Evolutionary conservation across 1,140 invertebrate species (phyloP), one percentile per base, ranked within the genome.

Genomic region (Bombus confusus): DNA sequence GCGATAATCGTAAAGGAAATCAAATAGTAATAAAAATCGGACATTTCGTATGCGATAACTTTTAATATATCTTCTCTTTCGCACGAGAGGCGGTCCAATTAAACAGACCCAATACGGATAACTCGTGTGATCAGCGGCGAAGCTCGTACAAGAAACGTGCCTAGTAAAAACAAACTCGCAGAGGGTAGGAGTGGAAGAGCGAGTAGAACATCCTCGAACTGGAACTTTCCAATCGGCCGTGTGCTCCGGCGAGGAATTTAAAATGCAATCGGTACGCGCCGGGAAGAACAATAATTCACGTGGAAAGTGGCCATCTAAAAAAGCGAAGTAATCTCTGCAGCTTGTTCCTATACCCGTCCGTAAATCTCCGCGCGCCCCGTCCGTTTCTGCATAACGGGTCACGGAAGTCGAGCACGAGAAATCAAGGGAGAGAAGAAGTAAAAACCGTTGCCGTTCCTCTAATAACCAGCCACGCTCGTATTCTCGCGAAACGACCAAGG

Each of bases 241-340:
- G 47, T 22, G 47, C 47, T 18, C 18, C 18, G 25, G 2, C 75
- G 41, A 47, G 34, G 68, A 80, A 85, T 85, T 85, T 73, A 72
- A 85, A 85, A 85, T 52, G 83, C 77, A 72, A 85, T 85, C 83
- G 68, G 52, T 74, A 68, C 68, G 34, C 71, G 71, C 25, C 4
- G 68, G 83, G 84, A 86, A 47, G 80, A 72, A 87, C 88, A 64
- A 89, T 89, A 89, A 89, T 88, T 89, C 87, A 89, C 87, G 66
- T 25, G 64, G 87, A 83, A 89, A 89, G 80, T 86, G 66, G 87
- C 80, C 88, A 47, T 73, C 84, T 83, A 87, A 87, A 89, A 88
- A 83, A 79, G 68, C 74, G 69, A 72, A 89, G 85, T 72, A 89
- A 89, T 88, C 88, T 88, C 87, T 57, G 57, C 88, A 72, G 87